phyloP scores from a whole-genome alignment of 2,888 invertebrate species.

The Neelides folsomi region DNA sequence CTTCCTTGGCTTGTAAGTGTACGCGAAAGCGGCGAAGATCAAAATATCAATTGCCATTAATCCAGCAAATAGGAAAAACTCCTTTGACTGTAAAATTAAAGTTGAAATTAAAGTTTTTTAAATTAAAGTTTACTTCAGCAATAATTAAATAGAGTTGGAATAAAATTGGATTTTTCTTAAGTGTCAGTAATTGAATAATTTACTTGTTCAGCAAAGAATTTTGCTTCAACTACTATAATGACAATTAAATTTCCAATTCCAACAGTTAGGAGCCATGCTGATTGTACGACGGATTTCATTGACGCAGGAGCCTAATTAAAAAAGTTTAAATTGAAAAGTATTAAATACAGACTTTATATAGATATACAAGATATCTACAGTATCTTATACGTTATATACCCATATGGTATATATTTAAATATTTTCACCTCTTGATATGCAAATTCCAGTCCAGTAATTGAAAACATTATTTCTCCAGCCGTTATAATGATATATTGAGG shows the following conservation, averaged over 20 bases:
- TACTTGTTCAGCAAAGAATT: slow-evolving; percentile 39
- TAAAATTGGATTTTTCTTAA: not conserved
- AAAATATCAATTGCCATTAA: slow-evolving; percentile 55
- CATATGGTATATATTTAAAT: no score
- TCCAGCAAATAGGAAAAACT: slow-evolving; percentile 60
- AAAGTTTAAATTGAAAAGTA: not conserved
- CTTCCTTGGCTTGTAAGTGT: slow-evolving; percentile 37
- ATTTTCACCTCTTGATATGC: slow-evolving; percentile 81
- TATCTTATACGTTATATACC: no score
- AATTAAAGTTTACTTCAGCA: not conserved
- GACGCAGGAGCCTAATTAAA: slow-evolving; percentile 40
- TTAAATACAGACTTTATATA: no score
- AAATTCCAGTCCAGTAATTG: slow-evolving; percentile 88
- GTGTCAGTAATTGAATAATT: not conserved
- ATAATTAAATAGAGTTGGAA: not conserved
- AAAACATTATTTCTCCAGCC: slow-evolving; percentile 87
- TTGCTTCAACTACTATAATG: slow-evolving; percentile 42
- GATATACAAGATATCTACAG: no score
- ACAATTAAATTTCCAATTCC: slow-evolving; percentile 48
- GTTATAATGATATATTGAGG: slow-evolving; percentile 93
- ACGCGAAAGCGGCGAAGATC: slow-evolving; percentile 42
- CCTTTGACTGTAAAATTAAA: slow-evolving; percentile 47
- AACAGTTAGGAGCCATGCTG: slow-evolving; percentile 45
- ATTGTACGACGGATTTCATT: slow-evolving; percentile 49
- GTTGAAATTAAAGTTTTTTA: slow-evolving; percentile 3